These are phyloP conservation scores for Cephus runcator DNA, from an alignment of 2,888 invertebrate genomes.

Conservation along the genomic window DNA sequence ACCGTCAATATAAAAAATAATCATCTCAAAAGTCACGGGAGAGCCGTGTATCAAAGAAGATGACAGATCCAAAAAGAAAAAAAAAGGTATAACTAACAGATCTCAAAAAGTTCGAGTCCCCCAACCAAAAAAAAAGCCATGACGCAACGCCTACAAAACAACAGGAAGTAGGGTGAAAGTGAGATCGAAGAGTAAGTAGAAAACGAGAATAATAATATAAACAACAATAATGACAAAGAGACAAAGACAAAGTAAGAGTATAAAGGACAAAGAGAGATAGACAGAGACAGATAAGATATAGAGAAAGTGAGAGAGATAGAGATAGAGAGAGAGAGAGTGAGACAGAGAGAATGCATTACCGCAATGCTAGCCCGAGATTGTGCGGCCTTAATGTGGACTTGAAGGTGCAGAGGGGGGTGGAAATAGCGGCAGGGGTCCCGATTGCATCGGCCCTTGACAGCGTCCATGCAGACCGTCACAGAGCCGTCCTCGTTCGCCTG, in stretches of 20 bases:
- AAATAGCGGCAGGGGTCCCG: conserved; percentile 99
- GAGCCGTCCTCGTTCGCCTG: conserved; percentile 97
- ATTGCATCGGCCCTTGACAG: conserved; percentile 98
- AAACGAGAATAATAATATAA: conserved; percentile 29
- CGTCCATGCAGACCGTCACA: conserved; percentile 99
- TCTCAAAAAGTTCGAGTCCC: no score
- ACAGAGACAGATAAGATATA: conserved; percentile 24
- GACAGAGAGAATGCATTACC: conserved; percentile 66
- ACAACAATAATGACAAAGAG: conserved; percentile 34
- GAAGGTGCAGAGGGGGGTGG: conserved; percentile 99
- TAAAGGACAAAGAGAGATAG: conserved; percentile 26
- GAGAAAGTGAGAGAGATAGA: conserved; percentile 41
- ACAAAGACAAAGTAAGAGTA: conserved; percentile 39
- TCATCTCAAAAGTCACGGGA: neutral
- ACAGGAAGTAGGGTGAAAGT: no score
- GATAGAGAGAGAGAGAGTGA: conserved; percentile 55
- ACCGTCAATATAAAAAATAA: no score
- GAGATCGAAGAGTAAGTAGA: neutral
- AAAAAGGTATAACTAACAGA: conserved; percentile 20
- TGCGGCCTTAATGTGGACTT: conserved; percentile 98
- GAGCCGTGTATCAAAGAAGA: conserved; percentile 7
- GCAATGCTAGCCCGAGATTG: conserved; percentile 81
- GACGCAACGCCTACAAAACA: no score
- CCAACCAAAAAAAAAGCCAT: no score
- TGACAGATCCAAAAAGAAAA: conserved; percentile 34